Conservation (phyloP, 2,797 vertebrate genomes). For the Chiloscyllium punctatum region DNA sequence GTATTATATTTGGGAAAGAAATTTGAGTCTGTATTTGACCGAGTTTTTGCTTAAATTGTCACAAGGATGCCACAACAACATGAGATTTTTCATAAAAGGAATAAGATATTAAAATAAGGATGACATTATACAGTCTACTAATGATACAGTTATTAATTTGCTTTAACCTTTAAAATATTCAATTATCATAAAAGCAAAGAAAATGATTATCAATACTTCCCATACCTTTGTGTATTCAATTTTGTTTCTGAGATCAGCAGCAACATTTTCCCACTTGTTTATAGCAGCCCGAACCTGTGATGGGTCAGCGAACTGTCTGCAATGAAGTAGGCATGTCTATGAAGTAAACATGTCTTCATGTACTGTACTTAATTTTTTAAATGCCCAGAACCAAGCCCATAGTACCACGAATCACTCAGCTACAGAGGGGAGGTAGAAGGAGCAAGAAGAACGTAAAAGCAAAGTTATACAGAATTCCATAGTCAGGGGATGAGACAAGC, state of each 20-base stretch:
- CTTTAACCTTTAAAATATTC: not conserved
- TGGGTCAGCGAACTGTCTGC: not conserved
- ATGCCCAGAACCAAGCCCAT: no score
- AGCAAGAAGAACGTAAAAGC: no score
- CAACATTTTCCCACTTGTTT: constrained; percentile 25
- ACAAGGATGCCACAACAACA: not conserved
- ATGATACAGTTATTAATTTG: not conserved
- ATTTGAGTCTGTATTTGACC: not conserved
- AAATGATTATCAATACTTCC: not conserved
- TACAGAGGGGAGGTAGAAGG: no score
- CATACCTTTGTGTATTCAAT: constrained; percentile 29
- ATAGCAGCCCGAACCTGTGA: not conserved
- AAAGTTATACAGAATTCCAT: no score
- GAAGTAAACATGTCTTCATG: not conserved
- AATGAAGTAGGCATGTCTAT: not conserved
- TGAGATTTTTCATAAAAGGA: not conserved
- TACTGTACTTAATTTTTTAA: not conserved
- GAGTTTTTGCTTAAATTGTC: not conserved
- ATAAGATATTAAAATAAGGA: not conserved
- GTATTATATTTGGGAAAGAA: not conserved
- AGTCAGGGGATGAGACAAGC: no score
- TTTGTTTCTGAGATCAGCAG: constrained; percentile 29
- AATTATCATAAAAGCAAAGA: not conserved
- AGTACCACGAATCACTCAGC: no score
- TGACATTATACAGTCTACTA: not conserved